A percentile compares a stretch with the other conserved stretches of the same genome.
Evolutionary conservation across 2,797 vertebrate species (phyloP).

Genomic region (Carcharodon carcharias): DNA sequence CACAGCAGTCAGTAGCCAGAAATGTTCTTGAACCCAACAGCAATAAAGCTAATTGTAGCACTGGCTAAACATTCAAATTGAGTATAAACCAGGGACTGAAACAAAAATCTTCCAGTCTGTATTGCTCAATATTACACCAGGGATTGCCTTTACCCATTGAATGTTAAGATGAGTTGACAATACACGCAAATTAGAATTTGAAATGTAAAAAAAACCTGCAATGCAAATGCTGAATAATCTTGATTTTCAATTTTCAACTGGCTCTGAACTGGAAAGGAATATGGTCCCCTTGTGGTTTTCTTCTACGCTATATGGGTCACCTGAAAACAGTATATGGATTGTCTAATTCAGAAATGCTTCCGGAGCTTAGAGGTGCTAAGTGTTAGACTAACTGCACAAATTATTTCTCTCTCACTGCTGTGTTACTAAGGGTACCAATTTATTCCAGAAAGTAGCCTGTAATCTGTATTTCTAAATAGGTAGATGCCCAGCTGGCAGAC

Average conservation of each 20-base stretch:
- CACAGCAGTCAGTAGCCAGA: neutral
- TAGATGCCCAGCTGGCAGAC: too few relatives aligned
- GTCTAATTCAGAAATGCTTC: neutral
- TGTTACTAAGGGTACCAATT: neutral
- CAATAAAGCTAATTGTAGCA: neutral
- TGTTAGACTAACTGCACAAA: neutral
- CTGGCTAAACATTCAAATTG: neutral
- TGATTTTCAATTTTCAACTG: neutral
- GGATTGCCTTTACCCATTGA: neutral
- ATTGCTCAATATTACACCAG: neutral
- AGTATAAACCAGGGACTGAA: neutral
- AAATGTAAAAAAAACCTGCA: neutral
- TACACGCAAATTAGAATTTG: neutral
- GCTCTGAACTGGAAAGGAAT: neutral
- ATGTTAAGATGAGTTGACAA: neutral
- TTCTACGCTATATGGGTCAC: neutral
- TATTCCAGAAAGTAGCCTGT: neutral
- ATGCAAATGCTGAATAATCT: neutral
- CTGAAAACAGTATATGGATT: too few relatives aligned
- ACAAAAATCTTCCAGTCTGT: neutral
- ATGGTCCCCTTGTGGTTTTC: neutral
- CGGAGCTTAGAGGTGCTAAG: neutral
- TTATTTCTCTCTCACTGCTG: neutral
- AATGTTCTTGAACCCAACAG: neutral
- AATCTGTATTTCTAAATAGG: neutral